A percentile compares a stretch with the other conserved stretches of the same genome.
Evolutionary conservation across 2,888 invertebrate genomes (phyloP).

Genomic region (Volucella zonaria): DNA sequence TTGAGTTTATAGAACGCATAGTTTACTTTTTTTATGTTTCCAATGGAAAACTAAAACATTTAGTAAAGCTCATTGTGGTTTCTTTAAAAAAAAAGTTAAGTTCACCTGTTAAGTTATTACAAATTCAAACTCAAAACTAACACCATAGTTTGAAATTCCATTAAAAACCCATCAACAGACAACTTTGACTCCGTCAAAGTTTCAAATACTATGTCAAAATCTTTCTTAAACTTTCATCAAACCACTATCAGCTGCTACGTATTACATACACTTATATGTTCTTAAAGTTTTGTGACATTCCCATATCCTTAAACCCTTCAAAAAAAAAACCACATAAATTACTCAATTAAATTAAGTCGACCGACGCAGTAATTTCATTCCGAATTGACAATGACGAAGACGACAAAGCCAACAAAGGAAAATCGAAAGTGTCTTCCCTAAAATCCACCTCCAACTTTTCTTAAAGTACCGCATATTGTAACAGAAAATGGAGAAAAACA

Average conservation of each 20-base stretch:
- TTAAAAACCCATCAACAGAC: conserved; percentile 11
- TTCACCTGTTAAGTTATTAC: background rate
- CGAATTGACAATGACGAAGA: conserved; percentile 47
- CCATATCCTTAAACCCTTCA: conserved; percentile 31
- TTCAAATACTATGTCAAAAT: background rate
- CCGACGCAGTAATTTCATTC: conserved; percentile 54
- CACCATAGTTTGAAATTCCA: background rate
- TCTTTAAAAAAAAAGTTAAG: no score
- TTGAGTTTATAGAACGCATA: no score
- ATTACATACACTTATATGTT: background rate
- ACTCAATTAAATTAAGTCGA: conserved; percentile 70
- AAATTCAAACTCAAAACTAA: conserved; percentile 16
- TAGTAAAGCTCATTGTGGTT: no score
- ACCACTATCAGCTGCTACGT: background rate
- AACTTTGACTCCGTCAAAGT: conserved; percentile 17
- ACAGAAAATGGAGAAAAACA: conserved; percentile 9
- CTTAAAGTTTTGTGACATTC: conserved; percentile 31
- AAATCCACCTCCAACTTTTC: conserved; percentile 21
- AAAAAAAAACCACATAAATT: conserved; percentile 68
- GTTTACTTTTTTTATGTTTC: no score
- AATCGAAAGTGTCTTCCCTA: background rate
- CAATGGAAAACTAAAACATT: no score
- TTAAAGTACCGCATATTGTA: background rate
- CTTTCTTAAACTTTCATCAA: background rate
- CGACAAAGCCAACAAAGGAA: conserved; percentile 1